These are phyloP conservation scores for Amphimallon solstitiale DNA, from an alignment of 2,888 invertebrate species.

Conservation along the genomic window DNA sequence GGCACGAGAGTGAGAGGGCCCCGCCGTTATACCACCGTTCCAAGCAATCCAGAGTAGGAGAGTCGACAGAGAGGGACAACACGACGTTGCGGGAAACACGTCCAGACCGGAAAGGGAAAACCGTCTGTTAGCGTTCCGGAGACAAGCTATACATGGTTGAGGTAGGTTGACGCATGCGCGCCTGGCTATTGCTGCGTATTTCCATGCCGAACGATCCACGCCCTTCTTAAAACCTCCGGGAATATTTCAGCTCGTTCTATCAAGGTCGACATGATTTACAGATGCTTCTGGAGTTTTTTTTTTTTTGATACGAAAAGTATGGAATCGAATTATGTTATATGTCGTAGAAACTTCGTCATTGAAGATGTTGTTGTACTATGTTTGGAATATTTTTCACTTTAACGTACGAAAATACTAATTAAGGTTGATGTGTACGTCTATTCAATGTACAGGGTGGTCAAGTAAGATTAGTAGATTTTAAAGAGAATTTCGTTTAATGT, in stretches of 20 bases:
- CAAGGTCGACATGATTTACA: slow-evolving; percentile 5
- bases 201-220: slow-evolving; percentile 9
- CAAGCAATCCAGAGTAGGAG: not conserved
- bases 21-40: not conserved
- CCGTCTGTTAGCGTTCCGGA: slow-evolving; percentile 20
- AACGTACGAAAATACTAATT: no score
- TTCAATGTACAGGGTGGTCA: no score
- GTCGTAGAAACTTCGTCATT: no score
- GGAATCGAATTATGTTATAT: no score
- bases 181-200: not conserved
- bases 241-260: slow-evolving; percentile 3
- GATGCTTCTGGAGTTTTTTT: not conserved
- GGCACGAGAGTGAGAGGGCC: not conserved
- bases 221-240: slow-evolving; percentile 15
- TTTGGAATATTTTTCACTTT: no score
- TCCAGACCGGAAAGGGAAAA: slow-evolving; percentile 38
- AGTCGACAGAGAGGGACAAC: not conserved
- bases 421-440: no score
- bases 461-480: no score
- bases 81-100: slow-evolving; percentile 8
- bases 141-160: slow-evolving; percentile 35
- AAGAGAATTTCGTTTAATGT: no score
- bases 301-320: no score
- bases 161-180: slow-evolving; percentile 39
- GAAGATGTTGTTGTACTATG: no score